Base-by-base conservation (phyloP, 2,888 invertebrate species). In the Drosophila mettleri region DNA sequence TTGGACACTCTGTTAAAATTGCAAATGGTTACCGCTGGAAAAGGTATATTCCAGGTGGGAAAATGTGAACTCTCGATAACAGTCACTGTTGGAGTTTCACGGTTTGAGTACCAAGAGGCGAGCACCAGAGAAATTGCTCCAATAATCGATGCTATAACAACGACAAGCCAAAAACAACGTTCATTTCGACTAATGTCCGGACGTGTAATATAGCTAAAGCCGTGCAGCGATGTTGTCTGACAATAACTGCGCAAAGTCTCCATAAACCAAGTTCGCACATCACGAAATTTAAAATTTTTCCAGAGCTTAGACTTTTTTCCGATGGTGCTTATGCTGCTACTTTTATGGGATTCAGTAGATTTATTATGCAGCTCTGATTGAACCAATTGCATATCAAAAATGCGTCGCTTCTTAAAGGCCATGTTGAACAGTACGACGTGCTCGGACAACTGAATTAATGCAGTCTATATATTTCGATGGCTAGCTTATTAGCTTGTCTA, bases 141-240 rank as follows among this genome's bases (percentile, higher is more conserved):
- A 12, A 92, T 89, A n/a, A 94, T 90, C 41, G 95, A 94, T 3
- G 93, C 43, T 0, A 93, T 34, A 9, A 95, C 94, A 0, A 94
- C 93, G 0, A 93, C 41, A 0, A 93, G 92, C 96, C 95, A 95
- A 43, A 91, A 90, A 1, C 67, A 54, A 0, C 95, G 94, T 90
- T 95, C 95, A 36, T 91, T 74, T 8, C 89, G 83, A 39, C 93
- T 93, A 27, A 94, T 93, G 39, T 94, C 94, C 34, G 93, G 92
- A 82, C 94, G 93, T 3, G 94, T 94, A 31, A 95, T 94, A 78
- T 95, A 95, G 82, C 94, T 95, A 78, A 95, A 95, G 1, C 96
- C 96, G 82, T 96, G 96, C 54, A 96, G 91, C 68, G 95, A 94
- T 0, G 96, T 96, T 24, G 94, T 94, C 54, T 93, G 93, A 76